Percentiles rank a stretch among this genome's conserved stretches.
phyloP scores from a whole-genome alignment of 2,888 invertebrate species.

The Embidobia sp. region DNA sequence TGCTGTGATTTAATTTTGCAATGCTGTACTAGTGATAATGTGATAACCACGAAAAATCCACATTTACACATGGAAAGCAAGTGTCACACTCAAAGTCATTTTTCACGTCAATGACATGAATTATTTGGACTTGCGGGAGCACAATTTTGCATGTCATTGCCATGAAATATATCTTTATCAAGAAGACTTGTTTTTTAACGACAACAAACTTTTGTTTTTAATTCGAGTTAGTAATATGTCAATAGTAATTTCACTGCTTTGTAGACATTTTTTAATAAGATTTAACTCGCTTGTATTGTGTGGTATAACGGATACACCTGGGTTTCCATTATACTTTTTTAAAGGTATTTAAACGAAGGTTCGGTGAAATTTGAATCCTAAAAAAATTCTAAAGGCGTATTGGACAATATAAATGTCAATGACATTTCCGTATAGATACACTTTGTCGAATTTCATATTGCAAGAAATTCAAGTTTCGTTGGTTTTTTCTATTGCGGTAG shows the following conservation, averaged over 20 bases:
- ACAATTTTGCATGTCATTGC: too few species aligned
- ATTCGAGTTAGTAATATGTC: too few species aligned
- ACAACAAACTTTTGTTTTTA: too few species aligned
- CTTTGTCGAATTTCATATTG: background rate
- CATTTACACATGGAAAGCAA: too few species aligned
- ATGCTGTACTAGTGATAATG: background rate
- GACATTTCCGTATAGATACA: slow-evolving; percentile 22
- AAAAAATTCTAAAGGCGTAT: background rate
- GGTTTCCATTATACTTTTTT: slow-evolving; percentile 10
- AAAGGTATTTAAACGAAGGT: slow-evolving; percentile 20
- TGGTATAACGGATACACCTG: background rate
- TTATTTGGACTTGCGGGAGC: too few species aligned
- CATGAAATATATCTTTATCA: too few species aligned
- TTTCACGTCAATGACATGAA: too few species aligned
- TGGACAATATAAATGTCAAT: slow-evolving; percentile 22
- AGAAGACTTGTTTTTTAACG: too few species aligned
- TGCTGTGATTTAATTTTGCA: slow-evolving; percentile 7
- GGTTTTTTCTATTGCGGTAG: background rate
- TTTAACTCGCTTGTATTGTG: too few species aligned
- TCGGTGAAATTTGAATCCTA: slow-evolving; percentile 1
- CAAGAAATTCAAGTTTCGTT: background rate
- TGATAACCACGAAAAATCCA: too few species aligned
- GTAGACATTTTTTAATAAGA: too few species aligned
- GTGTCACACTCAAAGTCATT: background rate
- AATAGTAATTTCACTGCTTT: too few species aligned